These are phyloP conservation scores for Smutsia gigantea DNA, from an alignment of 2,797 vertebrate species.

Conservation along the genomic window DNA sequence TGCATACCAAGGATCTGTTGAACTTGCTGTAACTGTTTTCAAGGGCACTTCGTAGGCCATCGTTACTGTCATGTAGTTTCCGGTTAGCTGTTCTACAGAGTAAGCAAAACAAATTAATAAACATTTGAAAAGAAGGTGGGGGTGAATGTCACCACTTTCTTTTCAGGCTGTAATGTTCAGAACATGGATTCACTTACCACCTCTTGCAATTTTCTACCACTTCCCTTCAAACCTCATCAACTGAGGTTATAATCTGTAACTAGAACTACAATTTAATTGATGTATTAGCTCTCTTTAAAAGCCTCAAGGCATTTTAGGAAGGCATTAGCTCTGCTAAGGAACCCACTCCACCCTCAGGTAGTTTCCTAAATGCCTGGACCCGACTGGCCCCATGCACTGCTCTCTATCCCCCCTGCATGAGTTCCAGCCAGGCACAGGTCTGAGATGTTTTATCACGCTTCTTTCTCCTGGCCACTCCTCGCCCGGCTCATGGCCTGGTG, in stretches of 20 bases:
- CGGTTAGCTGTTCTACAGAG: conserved; percentile 93
- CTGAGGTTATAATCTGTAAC: neutral
- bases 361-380: neutral
- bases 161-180: neutral
- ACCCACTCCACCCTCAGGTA: neutral
- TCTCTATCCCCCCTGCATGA: neutral
- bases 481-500: neutral
- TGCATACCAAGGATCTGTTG: conserved; percentile 88
- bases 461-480: neutral
- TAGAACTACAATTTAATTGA: neutral
- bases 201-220: neutral
- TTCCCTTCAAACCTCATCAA: neutral
- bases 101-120: neutral
- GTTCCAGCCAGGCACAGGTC: rapidly evolving
- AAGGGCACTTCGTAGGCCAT: conserved; percentile 91
- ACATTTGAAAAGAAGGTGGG: neutral
- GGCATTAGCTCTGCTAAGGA: neutral
- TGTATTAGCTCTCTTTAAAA: neutral
- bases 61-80: conserved; percentile 97
- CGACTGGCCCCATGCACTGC: rapidly evolving
- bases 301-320: neutral
- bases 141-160: neutral
- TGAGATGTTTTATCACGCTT: neutral
- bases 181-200: neutral
- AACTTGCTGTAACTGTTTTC: conserved; percentile 91